Evolutionary conservation across 2,113 vertebrate species (phyloP).

Genomic region (Ailurus styani): DNA sequence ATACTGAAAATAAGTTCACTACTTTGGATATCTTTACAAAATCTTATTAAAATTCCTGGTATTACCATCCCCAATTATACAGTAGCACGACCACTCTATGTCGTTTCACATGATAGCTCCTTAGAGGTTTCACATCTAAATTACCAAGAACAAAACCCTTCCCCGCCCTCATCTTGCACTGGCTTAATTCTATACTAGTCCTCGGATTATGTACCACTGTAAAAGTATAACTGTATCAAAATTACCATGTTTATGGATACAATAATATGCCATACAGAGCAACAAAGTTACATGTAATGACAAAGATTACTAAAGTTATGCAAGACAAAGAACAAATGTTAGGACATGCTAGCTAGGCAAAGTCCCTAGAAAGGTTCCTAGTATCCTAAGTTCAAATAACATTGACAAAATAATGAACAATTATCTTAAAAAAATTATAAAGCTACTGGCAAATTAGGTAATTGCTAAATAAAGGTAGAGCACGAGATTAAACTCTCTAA

Average conservation of each 20-base stretch:
- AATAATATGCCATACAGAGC: conserved; percentile 69
- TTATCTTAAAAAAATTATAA: conserved; percentile 57
- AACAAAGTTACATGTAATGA: conserved; percentile 68
- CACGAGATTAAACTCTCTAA: conserved; percentile 66
- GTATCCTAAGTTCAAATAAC: conserved; percentile 68
- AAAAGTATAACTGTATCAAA: conserved; percentile 69
- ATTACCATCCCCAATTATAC: conserved; percentile 73
- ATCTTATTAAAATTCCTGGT: conserved; percentile 67
- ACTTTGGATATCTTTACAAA: conserved; percentile 74
- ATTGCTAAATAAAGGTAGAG: conserved; percentile 70
- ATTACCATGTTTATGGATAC: conserved; percentile 71
- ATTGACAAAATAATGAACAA: conserved; percentile 67
- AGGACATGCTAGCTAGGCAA: conserved; percentile 63
- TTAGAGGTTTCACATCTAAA: conserved; percentile 72
- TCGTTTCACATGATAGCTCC: conserved; percentile 75
- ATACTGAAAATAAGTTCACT: conserved; percentile 74
- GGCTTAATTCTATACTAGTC: conserved; percentile 72
- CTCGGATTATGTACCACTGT: conserved; percentile 71
- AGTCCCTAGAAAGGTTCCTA: conserved; percentile 58
- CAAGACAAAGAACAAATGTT: conserved; percentile 64
- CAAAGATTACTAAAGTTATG: conserved; percentile 65
- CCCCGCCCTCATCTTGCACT: conserved; percentile 69
- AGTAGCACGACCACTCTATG: conserved; percentile 74
- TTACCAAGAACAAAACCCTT: conserved; percentile 72
- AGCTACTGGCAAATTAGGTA: conserved; percentile 65